phyloP scores from a whole-genome alignment of 2,888 invertebrate species.

The Actias luna region DNA sequence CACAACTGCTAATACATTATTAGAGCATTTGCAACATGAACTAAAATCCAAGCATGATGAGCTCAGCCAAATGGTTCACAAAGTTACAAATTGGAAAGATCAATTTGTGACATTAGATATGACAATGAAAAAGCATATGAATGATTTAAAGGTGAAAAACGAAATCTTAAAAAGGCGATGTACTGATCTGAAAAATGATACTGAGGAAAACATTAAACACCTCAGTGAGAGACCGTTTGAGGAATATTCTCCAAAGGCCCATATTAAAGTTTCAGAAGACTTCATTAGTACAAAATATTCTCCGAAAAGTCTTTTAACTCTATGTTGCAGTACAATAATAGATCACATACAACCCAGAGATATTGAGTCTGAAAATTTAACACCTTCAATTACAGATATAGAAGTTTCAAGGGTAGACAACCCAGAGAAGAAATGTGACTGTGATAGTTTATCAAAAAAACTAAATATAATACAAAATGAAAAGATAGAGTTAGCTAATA shows the following conservation, averaged over 20 bases:
- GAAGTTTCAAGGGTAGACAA: conserved; percentile 24
- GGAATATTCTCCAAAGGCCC: not conserved
- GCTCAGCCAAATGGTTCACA: conserved; percentile 48
- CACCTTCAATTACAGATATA: conserved; percentile 28
- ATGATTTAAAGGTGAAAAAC: conserved; percentile 50
- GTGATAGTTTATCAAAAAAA: conserved; percentile 38
- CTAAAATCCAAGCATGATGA: conserved; percentile 48
- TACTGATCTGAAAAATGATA: not conserved
- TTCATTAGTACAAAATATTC: conserved; percentile 32
- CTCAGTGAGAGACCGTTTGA: not conserved
- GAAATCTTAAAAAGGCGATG: conserved; percentile 40
- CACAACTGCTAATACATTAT: conserved; percentile 35
- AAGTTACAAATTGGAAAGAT: conserved; percentile 48
- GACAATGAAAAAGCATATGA: conserved; percentile 47
- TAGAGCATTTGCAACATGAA: conserved; percentile 47
- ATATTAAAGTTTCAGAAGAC: conserved; percentile 15
- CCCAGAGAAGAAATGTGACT: conserved; percentile 35
- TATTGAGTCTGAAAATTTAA: conserved; percentile 33
- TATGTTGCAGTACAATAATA: conserved; percentile 59
- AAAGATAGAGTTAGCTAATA: conserved; percentile 42
- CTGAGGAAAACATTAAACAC: not conserved
- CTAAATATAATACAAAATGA: conserved; percentile 37
- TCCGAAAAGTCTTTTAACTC: conserved; percentile 61
- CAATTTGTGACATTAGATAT: conserved; percentile 45
- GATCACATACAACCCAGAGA: conserved; percentile 48